These are phyloP conservation scores for Actinopyga echinites DNA, from an alignment of 53 echinoderm and acorn worm genomes.

Conservation along the genomic window DNA sequence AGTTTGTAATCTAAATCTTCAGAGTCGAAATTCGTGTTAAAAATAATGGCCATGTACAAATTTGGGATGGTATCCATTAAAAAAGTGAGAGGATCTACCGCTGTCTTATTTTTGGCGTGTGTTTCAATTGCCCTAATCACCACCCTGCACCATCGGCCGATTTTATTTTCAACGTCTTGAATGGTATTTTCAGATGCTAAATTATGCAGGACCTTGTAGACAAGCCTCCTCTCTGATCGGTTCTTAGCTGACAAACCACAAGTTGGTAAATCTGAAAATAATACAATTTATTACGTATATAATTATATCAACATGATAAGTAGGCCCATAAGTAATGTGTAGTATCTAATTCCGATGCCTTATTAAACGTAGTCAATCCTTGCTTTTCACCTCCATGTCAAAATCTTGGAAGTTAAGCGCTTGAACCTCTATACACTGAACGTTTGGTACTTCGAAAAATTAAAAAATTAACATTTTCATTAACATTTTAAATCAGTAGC, in stretches of 20 bases:
- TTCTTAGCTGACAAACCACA: slow-evolving; percentile 9
- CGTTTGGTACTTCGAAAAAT: too few relatives aligned
- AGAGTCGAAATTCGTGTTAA: not conserved
- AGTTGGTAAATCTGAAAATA: slow-evolving; percentile 11
- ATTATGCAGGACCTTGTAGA: slow-evolving; percentile 14
- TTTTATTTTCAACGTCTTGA: slow-evolving; percentile 8
- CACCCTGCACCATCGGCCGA: not conserved
- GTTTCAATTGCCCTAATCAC: not conserved
- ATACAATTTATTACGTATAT: too few relatives aligned
- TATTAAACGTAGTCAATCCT: too few relatives aligned
- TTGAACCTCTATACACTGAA: too few relatives aligned
- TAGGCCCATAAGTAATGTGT: too few relatives aligned
- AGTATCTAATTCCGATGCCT: too few relatives aligned
- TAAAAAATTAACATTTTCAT: too few relatives aligned
- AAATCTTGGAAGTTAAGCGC: too few relatives aligned
- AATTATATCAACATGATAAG: too few relatives aligned
- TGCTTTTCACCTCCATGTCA: too few relatives aligned
- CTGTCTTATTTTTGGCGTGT: not conserved
- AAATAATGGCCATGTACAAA: not conserved
- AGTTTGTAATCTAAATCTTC: slow-evolving; percentile 18
- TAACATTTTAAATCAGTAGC: too few relatives aligned
- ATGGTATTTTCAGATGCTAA: slow-evolving; percentile 10
- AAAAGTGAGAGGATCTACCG: not conserved
- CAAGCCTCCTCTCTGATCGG: not conserved
- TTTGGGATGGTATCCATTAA: slow-evolving; percentile 6